Base-by-base conservation (phyloP, 2,888 invertebrate species). In the Stenoptilia bipunctidactyla region DNA sequence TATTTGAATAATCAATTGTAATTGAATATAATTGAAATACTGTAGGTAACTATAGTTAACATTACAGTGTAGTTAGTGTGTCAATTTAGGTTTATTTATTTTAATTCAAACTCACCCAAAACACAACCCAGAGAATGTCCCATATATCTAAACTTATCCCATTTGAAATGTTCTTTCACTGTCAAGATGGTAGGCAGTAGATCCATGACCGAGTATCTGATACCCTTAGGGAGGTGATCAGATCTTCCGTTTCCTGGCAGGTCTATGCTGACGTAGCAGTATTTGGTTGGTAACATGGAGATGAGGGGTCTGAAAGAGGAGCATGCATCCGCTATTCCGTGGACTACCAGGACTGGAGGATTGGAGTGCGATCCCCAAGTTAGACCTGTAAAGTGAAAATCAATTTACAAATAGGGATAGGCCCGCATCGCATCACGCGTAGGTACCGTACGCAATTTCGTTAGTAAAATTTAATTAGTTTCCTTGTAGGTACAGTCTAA, bases 241-340 rank as follows among this genome's bases (percentile, higher is more conserved):
- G 89, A 89, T 20, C 65, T 66, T 0, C 89, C 89, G 56, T 86
- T 88, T 0, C 90, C 87, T 0, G 89, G 89, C 50, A 89, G 59
- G 45, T 90, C 89, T 1, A 76, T n/a, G 0, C 53, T 69, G 0
- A 80, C 76, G 51, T 71, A 80, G 41, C 69, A 45, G 39, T 56
- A 64, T 6, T 42, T 58, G 9, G 54, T 55, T 0, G 88, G 84
- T 33, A 90, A 52, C n/a, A 77, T 51, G 2, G 86, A 75, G 30
- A 88, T 65, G 2, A 90, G 52, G 0, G 80, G 75, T 38, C 86
- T 73, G 53, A 88, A 90, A 0, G 87, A 80, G 0, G 87, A 86
- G 1, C 82, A 79, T 55, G 90, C 90, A 62, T 90, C 90, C 52
- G 86, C 79, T 43, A 88, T 73, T 0, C 90, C 90, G 47, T 90